Base-by-base conservation (phyloP, 2,113 vertebrate species). In the Anarrhichthys ocellatus region DNA sequence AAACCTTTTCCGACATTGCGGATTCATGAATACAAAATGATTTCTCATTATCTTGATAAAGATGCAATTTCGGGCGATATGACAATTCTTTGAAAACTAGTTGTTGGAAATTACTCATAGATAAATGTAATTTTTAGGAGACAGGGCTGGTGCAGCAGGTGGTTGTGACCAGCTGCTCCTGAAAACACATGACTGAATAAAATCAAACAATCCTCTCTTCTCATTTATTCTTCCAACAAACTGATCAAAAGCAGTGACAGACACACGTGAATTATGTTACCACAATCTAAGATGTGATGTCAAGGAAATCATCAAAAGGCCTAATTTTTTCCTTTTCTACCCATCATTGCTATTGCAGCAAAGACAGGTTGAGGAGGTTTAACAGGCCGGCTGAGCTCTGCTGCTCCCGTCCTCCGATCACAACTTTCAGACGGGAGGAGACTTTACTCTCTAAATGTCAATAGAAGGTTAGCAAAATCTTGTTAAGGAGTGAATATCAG, bases 401-500 rank as follows among this genome's bases (percentile, higher is more conserved):
- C 52, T 20, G 36, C 67, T 20, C 27, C 29, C 18, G 67, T 58
- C 54, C 73, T 71, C 50, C 2, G 1, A 76, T 84, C 50, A 75
- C 18, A 80, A 76, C 69, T 42, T 71, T 15, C 5, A 48, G 24
- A 59, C 15, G 10, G 44, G 58, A 40, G 69, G 66, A 56, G 46
- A 70, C 69, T 82, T 81, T 70, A 78, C 62, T 66, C 64, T 90
- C 36, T 70, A 73, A 82, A 82, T 82, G 73, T 76, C 87, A 86
- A 82, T 66, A 62, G 79, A 80, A 48, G 76, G 76, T 83, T 78
- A 83, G 74, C 4, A 70, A 83, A 85, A 85, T 82, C 79, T 84
- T 74, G 88, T 82, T 76, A 81, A 81, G 84, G 34, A 69, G 83
- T 81, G 80, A 79, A 87, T 88, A 85, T 90, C 34, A 58, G 78